phyloP scores from a whole-genome alignment of 1,140 invertebrate species.

The Drosophila lacteicornis region DNA sequence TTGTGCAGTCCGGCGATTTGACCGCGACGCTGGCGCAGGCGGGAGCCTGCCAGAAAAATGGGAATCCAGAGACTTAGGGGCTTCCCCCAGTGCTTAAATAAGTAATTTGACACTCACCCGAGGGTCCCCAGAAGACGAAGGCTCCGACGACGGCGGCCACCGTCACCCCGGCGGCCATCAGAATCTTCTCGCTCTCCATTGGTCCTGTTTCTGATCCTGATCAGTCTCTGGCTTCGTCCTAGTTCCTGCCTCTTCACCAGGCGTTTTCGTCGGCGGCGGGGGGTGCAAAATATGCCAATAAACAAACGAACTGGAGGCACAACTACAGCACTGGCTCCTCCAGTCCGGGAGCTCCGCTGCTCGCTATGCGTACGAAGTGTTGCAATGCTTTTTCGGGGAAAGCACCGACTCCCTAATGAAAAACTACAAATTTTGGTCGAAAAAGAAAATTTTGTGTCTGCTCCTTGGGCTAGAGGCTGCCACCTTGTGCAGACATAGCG shows the following conservation, averaged over 20 bases:
- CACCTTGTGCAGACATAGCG: background rate
- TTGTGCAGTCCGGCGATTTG: slow-evolving; percentile 92
- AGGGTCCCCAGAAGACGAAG: slow-evolving; percentile 92
- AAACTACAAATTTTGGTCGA: background rate
- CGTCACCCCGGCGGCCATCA: slow-evolving; percentile 89
- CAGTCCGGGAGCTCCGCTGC: slow-evolving; percentile 8
- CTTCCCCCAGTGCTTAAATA: too few species aligned
- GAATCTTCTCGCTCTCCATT: slow-evolving; percentile 84
- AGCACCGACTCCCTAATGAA: background rate
- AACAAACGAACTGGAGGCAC: slow-evolving; percentile 6
- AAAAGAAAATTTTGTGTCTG: slow-evolving; percentile 34
- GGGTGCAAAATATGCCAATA: background rate
- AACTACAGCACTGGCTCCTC: slow-evolving; percentile 16
- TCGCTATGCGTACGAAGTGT: background rate
- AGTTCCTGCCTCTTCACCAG: background rate
- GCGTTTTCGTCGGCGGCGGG: background rate
- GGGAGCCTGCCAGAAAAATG: slow-evolving; percentile 77
- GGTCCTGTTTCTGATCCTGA: background rate
- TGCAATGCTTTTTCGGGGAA: background rate
- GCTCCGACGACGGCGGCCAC: slow-evolving; percentile 91
- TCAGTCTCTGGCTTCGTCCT: background rate
- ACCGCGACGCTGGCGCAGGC: slow-evolving; percentile 87
- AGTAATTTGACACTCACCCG: slow-evolving; percentile 76
- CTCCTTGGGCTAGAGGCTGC: background rate
- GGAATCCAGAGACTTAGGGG: background rate